These are phyloP conservation scores for Cerastoderma edule DNA, from an alignment of 2,888 invertebrate genomes.

Conservation along the genomic window DNA sequence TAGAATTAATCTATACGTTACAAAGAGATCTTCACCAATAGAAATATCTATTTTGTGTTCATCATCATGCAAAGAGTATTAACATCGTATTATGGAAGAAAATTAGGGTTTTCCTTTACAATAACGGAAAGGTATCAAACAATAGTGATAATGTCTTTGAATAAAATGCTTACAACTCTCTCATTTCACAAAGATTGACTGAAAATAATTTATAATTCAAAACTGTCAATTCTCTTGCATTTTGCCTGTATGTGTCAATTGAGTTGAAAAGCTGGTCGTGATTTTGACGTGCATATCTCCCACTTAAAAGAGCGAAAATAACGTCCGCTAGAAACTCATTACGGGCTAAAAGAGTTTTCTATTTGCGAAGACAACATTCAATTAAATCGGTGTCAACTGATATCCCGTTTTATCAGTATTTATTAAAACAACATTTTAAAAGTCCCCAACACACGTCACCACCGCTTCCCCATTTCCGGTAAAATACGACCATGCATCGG, in stretches of 20 bases:
- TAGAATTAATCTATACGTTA: too few species aligned
- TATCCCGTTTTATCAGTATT: conserved; percentile 28
- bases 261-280: background rate
- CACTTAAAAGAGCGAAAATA: background rate
- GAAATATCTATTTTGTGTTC: too few species aligned
- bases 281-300: background rate
- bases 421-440: conserved; percentile 27
- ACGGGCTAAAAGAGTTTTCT: conserved; percentile 13
- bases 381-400: conserved; percentile 23
- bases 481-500: conserved; percentile 23
- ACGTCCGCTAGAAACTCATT: background rate
- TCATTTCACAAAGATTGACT: too few species aligned
- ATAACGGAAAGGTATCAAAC: too few species aligned
- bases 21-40: too few species aligned
- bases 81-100: too few species aligned
- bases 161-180: background rate
- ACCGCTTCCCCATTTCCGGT: conserved; percentile 22
- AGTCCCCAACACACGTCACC: conserved; percentile 26
- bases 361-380: conserved; percentile 25
- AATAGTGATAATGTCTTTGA: too few species aligned
- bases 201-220: too few species aligned
- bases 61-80: too few species aligned
- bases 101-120: too few species aligned
- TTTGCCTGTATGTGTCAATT: background rate
- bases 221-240: background rate